These are phyloP conservation scores for Cricetomys ansorgei DNA, from an alignment of 2,113 vertebrate species.

Conservation along the genomic window DNA sequence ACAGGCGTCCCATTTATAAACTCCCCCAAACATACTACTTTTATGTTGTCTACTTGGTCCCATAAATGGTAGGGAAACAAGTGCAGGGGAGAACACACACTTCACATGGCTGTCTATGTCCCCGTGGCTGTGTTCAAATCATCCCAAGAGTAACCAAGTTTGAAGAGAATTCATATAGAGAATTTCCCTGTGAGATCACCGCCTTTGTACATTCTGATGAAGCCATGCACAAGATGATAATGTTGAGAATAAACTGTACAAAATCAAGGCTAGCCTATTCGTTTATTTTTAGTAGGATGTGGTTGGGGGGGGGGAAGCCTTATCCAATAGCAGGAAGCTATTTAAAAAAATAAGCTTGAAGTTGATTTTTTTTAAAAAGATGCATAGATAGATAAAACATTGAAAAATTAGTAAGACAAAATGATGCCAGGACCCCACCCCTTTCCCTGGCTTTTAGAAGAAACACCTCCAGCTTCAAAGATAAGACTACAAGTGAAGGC, in stretches of 20 bases:
- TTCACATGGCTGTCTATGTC: neutral
- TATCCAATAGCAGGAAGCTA: neutral
- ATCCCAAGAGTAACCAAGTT: neutral
- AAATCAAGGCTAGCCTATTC: slow-evolving; percentile 5
- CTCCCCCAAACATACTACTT: neutral
- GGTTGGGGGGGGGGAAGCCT: neutral
- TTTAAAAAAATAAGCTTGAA: slow-evolving; percentile 17
- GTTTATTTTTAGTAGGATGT: slow-evolving; percentile 38
- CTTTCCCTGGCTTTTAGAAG: slow-evolving; percentile 46
- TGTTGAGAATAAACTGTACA: neutral
- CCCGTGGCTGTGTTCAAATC: neutral
- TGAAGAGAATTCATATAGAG: neutral
- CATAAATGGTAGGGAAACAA: neutral
- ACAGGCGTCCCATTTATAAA: neutral
- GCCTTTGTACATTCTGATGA: neutral
- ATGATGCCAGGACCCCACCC: neutral
- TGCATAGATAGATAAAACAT: neutral
- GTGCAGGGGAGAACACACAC: neutral
- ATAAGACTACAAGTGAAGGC: slow-evolving; percentile 48
- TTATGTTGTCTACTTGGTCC: neutral
- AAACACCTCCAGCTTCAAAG: slow-evolving; percentile 40
- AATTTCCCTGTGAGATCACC: neutral
- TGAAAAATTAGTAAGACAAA: slow-evolving; percentile 5
- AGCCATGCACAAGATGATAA: neutral
- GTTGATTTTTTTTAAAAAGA: slow-evolving; percentile 18